Percentiles rank a stretch among this genome's conserved stretches.
Evolutionary conservation across 53 echinoderm and acorn worm species (phyloP).

Genomic region (Holothuria leucospilota): DNA sequence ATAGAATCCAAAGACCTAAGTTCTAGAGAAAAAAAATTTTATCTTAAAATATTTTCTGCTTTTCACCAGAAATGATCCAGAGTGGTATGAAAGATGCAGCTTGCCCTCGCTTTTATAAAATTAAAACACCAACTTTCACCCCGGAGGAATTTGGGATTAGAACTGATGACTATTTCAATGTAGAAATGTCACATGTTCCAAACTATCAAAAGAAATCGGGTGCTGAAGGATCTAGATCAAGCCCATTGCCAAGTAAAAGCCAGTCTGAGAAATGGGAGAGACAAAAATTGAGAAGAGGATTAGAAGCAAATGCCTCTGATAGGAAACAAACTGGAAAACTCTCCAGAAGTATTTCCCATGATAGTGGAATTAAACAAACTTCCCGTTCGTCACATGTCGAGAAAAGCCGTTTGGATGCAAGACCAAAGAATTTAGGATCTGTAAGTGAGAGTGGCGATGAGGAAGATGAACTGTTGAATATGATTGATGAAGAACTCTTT

Average conservation of each 20-base stretch:
- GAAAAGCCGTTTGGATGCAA: background rate
- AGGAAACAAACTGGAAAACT: background rate
- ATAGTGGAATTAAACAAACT: constrained; percentile 13
- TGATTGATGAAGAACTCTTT: constrained; percentile 91
- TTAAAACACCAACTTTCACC: constrained; percentile 70
- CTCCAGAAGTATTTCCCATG: constrained; percentile 14
- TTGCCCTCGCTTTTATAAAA: constrained; percentile 75
- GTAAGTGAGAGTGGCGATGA: constrained; percentile 19
- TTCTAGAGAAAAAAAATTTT: no score
- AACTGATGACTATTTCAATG: constrained; percentile 86
- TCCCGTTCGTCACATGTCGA: background rate
- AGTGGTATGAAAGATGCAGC: constrained; percentile 84
- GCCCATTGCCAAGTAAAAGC: constrained; percentile 25
- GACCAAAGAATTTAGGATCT: constrained; percentile 1
- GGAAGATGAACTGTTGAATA: constrained; percentile 81
- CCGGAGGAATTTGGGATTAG: constrained; percentile 91
- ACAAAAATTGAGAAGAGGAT: background rate
- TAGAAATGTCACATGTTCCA: constrained; percentile 84
- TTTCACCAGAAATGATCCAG: constrained; percentile 80
- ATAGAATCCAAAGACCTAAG: no score
- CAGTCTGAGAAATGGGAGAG: background rate
- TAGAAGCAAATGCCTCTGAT: background rate
- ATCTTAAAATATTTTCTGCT: background rate
- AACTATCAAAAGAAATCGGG: constrained; percentile 62
- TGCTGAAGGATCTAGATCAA: background rate